Base-by-base conservation (phyloP, 2,113 vertebrate species). In the Dissostichus mawsoni region DNA sequence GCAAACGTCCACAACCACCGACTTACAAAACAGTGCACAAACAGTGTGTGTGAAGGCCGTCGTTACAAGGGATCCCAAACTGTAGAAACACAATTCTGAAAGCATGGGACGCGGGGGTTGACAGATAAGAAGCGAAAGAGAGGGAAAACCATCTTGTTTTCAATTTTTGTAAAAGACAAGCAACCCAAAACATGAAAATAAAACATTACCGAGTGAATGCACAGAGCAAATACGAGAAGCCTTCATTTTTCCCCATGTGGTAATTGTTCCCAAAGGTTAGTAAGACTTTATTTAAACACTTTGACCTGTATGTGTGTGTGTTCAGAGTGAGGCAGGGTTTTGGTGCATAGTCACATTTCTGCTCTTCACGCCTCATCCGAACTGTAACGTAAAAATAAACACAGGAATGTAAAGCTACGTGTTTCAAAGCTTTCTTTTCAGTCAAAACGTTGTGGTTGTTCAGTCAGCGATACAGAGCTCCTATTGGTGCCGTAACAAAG, bases 21-120 rank as follows among this genome's bases (percentile, higher is more conserved):
- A 87, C 71, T 82, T 84, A 90, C 87, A 90, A 80, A 91, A 90
- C 87, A 80, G 81, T 85, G 83, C 86, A 87, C 85, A 92, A 78
- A 90, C 81, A 75, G 86, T 70, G 80, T 80, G 77, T 81, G 80
- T 82, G 72, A 81, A 83, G 76, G 80, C 59, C 16, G 78, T 78
- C 68, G 51, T 78, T 52, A 20, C 78, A n/a, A 9, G 53, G 44
- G 55, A 69, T 84, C 65, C 81, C 50, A 83, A 79, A 90, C 79
- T 7, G 14, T 79, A 73, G 82, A 76, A 82, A 74, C 65, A 78
- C 48, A 23, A 67, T 2, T n/a, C 29, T 68, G 74, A 73, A 62
- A 77, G 51, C 18, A 11, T 11, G 55, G 14, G 29, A 3, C 7
- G 10, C 12, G 36, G 33, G 41, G 33, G 11, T 18, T 41, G 41